Conservation (phyloP, 2,888 invertebrate genomes). For the Pterostichus niger region DNA sequence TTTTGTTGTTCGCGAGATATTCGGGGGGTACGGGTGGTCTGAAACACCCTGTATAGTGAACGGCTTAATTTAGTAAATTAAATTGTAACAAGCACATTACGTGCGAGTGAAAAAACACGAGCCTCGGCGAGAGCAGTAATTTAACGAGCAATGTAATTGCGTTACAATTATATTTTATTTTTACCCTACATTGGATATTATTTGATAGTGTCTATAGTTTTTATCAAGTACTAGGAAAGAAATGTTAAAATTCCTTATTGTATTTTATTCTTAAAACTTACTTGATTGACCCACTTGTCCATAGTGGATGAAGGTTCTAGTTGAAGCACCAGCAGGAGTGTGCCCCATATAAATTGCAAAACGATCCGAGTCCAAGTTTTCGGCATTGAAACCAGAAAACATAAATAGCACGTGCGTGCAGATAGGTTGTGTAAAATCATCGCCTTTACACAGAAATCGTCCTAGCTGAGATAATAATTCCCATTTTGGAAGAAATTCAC, state of each 20-base stretch:
- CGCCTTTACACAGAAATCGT: constrained; percentile 79
- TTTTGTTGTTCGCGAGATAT: no score
- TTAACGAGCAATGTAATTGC: no score
- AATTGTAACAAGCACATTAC: no score
- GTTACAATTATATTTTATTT: no score
- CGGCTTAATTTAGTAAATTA: no score
- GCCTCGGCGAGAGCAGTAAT: no score
- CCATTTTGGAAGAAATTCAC: constrained; percentile 82
- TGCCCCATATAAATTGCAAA: constrained; percentile 37
- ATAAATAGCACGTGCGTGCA: constrained; percentile 84
- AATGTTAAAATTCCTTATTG: not conserved
- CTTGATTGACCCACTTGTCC: constrained; percentile 35
- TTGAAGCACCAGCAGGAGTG: constrained; percentile 34
- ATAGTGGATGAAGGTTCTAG: constrained; percentile 44
- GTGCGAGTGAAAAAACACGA: no score
- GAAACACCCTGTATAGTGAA: no score
- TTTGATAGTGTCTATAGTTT: no score
- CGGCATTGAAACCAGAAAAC: constrained; percentile 80
- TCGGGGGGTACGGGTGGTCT: no score
- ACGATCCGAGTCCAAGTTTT: constrained; percentile 76
- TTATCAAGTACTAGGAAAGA: no score
- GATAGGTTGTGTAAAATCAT: constrained; percentile 78
- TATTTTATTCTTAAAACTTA: not conserved
- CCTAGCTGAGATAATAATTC: constrained; percentile 78
- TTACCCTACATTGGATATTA: no score